Evolutionary conservation across 2,888 invertebrate genomes (phyloP).

Genomic region (Gastracanthus pulcherrimus): DNA sequence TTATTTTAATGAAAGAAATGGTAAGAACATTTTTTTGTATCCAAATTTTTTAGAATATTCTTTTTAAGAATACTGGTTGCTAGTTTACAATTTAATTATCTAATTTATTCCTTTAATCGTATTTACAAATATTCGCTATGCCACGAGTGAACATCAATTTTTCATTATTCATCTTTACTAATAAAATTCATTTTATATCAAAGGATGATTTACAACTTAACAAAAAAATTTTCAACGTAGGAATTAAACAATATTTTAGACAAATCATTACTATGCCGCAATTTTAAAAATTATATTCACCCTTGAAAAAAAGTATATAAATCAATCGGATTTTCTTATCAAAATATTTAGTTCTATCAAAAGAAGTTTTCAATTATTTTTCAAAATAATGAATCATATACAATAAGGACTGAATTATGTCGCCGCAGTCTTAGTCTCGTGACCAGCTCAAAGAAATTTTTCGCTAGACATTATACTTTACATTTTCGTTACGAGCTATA

Average conservation of each 20-base stretch:
- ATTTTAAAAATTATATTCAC: neutral
- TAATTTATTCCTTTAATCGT: neutral
- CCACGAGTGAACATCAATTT: neutral
- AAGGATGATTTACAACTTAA: neutral
- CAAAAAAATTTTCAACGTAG: neutral
- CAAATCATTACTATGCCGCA: neutral
- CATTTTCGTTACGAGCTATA: neutral
- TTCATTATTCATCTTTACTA: neutral
- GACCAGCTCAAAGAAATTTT: constrained; percentile 39
- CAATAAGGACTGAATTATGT: constrained; percentile 9
- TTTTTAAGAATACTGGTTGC: constrained; percentile 16
- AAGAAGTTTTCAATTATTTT: neutral
- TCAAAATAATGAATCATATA: constrained; percentile 27
- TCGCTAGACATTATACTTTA: constrained; percentile 11
- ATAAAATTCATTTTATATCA: neutral
- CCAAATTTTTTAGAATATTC: neutral
- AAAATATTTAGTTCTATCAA: neutral
- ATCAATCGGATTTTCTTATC: neutral
- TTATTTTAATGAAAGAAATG: constrained; percentile 19
- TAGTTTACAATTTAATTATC: constrained; percentile 17
- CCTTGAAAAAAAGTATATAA: neutral
- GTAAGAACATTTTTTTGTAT: constrained; percentile 11
- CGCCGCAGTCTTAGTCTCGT: constrained; percentile 48
- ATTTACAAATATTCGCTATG: constrained; percentile 15
- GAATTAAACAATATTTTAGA: neutral